These are phyloP conservation scores for Lepidostoma basale DNA, from an alignment of 1,140 invertebrate genomes.

Conservation along the genomic window DNA sequence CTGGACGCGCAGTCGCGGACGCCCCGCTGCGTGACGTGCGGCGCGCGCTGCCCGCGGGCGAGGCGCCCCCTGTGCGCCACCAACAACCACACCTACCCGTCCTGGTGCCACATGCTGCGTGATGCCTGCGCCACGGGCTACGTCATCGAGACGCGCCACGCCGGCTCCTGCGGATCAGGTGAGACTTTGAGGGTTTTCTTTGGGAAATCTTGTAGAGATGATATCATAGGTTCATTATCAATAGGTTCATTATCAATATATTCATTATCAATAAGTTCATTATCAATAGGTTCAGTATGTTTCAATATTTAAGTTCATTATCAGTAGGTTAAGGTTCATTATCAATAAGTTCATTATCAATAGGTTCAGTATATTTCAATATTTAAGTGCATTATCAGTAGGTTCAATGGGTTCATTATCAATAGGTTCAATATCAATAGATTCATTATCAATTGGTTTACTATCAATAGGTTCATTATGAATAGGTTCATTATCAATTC, in stretches of 20 bases:
- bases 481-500: too few relatives aligned
- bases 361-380: neutral
- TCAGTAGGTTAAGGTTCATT: neutral
- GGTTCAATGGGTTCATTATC: too few relatives aligned
- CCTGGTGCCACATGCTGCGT: conserved; percentile 87
- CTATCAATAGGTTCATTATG: too few relatives aligned
- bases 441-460: too few relatives aligned
- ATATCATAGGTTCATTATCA: neutral
- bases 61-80: conserved; percentile 74
- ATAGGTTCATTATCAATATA: too few relatives aligned
- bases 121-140: conserved; percentile 81
- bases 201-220: neutral
- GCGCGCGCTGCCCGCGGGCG: conserved; percentile 58
- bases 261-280: too few relatives aligned
- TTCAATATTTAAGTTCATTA: neutral
- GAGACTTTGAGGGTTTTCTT: neutral
- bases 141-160: conserved; percentile 76
- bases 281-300: too few relatives aligned
- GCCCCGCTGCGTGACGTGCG: conserved; percentile 80
- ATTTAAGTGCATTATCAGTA: neutral
- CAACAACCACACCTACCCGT: conserved; percentile 83
- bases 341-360: too few relatives aligned
- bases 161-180: conserved; percentile 66
- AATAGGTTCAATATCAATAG: too few relatives aligned
- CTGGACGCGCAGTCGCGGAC: conserved; percentile 70